Evolutionary conservation across 2,113 vertebrate genomes (phyloP), one percentile per base, ranked within the genome.

Genomic region (Ahaetulla prasina): DNA sequence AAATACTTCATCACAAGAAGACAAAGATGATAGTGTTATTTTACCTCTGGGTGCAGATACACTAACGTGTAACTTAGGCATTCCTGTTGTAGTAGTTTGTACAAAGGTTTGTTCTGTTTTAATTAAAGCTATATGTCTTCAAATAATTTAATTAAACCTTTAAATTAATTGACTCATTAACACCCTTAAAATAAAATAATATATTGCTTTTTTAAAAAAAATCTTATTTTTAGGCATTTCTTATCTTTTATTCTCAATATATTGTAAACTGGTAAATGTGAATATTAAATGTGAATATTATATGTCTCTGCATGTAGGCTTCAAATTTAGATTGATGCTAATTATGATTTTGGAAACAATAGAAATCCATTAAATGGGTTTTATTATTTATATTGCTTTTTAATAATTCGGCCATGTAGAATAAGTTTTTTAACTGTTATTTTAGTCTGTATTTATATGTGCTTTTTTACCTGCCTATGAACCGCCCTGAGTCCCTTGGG

Each of bases 31-130:
- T 96, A 98, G 98, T 74, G 97, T 99, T 88, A 98, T 99, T 94
- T 97, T 99, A 95, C 99, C 99, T 0, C 97, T 99, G 96, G 99
- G 99, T 94, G 99, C 99, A 60, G 98, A 99, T 96, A 99, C 99
- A 27, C 98, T 99, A 90, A 99, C 98, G 91, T 98, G 99, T 96
- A 99, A 99, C 97, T 97, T 99, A 97, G 99, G 99, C 95, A 98
- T 99, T 96, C 99, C 99, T 87, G 97, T 99, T 95, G 97, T 99
- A 94, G 98, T 99, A 92, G 98, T 99, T 96, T 99, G 99, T 98
- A 99, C 99, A 89, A 99, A 99, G 99, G 99, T 99, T 97, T 94
- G 97, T 98, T 94, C 96, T 88, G 85, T 0, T 92, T 96, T 94
- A 95, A 88, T 94, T 94, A 91, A 92, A 84, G 49, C 63, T 86